These are phyloP conservation scores for Trachelus tabidus DNA, from an alignment of 2,888 invertebrate species.

Conservation along the genomic window DNA sequence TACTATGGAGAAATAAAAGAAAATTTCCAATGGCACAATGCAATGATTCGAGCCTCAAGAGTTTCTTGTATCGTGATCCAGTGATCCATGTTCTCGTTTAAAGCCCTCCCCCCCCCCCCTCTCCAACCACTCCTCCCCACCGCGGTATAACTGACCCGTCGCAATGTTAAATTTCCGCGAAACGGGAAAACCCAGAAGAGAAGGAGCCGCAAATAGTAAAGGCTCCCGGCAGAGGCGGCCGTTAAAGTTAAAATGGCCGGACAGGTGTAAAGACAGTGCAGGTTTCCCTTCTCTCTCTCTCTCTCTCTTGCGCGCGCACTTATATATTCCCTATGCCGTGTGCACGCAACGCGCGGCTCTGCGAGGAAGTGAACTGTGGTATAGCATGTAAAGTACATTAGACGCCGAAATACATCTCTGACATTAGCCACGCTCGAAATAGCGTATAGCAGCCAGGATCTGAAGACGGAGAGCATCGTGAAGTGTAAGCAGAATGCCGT, in stretches of 20 bases:
- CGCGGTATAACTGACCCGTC: constrained; percentile 44
- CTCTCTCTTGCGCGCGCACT: constrained; percentile 10
- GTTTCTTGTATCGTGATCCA: too few species aligned
- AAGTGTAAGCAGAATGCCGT: too few species aligned
- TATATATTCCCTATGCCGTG: too few species aligned
- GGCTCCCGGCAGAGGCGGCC: not conserved
- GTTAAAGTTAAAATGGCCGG: constrained; percentile 29
- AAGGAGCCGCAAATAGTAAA: constrained; percentile 1
- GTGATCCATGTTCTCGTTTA: too few species aligned
- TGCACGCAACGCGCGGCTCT: too few species aligned
- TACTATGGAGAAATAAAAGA: too few species aligned
- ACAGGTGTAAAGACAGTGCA: constrained; percentile 31
- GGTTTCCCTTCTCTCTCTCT: constrained; percentile 4
- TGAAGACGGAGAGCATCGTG: too few species aligned
- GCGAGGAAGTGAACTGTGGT: not conserved
- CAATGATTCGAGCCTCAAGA: too few species aligned
- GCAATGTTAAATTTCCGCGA: constrained; percentile 35
- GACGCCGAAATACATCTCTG: constrained; percentile 1
- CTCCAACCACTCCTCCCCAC: too few species aligned
- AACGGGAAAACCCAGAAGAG: constrained; percentile 30
- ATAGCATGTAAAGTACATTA: constrained; percentile 4
- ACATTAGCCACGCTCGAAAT: constrained; percentile 10
- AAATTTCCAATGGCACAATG: too few species aligned
- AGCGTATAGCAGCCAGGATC: not conserved
- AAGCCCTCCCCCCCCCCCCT: not conserved